These are phyloP conservation scores for Myzus persicae DNA, from an alignment of 1,140 invertebrate genomes.

Conservation along the genomic window DNA sequence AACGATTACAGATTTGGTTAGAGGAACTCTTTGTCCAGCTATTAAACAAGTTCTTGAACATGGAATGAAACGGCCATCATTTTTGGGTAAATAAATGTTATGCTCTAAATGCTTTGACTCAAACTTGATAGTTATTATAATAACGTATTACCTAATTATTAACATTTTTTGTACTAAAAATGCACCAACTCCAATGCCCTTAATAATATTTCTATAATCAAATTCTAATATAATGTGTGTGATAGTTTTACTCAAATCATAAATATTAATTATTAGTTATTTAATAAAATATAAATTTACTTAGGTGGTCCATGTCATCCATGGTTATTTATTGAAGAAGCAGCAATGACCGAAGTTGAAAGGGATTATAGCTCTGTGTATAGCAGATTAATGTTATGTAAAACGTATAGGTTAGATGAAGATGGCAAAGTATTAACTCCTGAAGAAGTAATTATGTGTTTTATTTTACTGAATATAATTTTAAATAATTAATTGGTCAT, in stretches of 20 bases:
- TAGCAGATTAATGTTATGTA: conserved; percentile 94
- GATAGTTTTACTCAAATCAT: background rate
- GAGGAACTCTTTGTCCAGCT: conserved; percentile 91
- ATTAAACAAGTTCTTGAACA: conserved; percentile 95
- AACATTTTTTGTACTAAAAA: no score
- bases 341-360: conserved; percentile 93
- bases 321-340: conserved; percentile 98
- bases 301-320: conserved; percentile 92
- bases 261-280: background rate
- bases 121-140: background rate
- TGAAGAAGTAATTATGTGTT: conserved; percentile 78
- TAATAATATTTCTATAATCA: no score
- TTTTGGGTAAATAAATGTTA: conserved; percentile 67
- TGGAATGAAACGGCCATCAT: conserved; percentile 90
- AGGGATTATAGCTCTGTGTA: conserved; percentile 98
- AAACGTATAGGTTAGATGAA: conserved; percentile 98
- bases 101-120: background rate
- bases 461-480: background rate
- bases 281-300: conserved; percentile 61
- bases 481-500: background rate
- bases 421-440: conserved; percentile 98
- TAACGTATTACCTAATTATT: no score
- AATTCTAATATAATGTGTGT: background rate
- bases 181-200: no score
- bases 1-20: conserved; percentile 93